These are phyloP conservation scores for Brachionus paranguensis DNA, from an alignment of 1,140 invertebrate genomes.

Conservation along the genomic window DNA sequence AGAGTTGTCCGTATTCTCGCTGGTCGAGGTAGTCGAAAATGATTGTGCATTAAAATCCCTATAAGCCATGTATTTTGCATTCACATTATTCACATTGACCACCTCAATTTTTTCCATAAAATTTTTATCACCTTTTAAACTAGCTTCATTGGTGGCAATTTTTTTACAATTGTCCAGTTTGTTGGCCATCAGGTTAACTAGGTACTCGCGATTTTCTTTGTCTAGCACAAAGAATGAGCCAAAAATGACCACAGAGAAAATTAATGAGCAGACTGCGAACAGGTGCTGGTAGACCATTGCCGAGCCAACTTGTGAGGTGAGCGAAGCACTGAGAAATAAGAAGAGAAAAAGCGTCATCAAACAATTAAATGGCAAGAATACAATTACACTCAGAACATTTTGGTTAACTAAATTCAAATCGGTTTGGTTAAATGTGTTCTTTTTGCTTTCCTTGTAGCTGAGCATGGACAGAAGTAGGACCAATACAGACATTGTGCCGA, in stretches of 20 bases:
- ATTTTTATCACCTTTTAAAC: neutral
- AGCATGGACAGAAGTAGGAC: neutral
- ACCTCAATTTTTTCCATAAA: neutral
- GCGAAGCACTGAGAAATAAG: neutral
- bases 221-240: neutral
- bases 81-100: neutral
- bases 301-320: neutral
- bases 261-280: neutral
- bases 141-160: neutral
- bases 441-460: conserved; percentile 24
- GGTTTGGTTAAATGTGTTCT: conserved; percentile 23
- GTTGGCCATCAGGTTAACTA: neutral
- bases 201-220: neutral
- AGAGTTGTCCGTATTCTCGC: neutral
- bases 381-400: neutral
- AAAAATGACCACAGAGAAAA: neutral
- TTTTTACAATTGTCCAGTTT: neutral
- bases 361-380: neutral
- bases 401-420: neutral
- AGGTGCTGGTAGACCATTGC: neutral
- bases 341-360: neutral
- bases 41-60: conserved; percentile 4
- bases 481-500: neutral
- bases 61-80: conserved; percentile 20
- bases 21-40: neutral